Conservation (phyloP, 2,888 invertebrate species). For the Leucophenga montana region DNA sequence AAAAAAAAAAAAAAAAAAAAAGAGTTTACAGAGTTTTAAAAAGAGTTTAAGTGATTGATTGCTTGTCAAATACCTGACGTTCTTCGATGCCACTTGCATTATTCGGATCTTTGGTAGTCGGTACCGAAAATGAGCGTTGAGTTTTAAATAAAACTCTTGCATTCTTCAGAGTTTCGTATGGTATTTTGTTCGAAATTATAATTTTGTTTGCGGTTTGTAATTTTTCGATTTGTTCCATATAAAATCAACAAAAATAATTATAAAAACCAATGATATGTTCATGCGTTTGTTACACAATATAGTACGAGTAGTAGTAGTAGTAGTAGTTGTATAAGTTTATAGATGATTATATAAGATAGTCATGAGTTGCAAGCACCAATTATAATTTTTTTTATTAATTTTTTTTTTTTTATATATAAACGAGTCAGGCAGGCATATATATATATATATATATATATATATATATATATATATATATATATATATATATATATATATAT, state of each 20-base stretch:
- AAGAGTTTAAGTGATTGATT: not conserved
- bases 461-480: slow-evolving; percentile 31
- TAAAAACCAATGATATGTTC: slow-evolving; percentile 48
- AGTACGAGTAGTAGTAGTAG: slow-evolving; percentile 42
- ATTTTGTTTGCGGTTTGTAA: slow-evolving; percentile 36
- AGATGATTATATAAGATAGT: slow-evolving; percentile 37
- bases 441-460: slow-evolving; percentile 28
- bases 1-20: not conserved
- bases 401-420: slow-evolving; percentile 6
- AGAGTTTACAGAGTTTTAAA: not conserved
- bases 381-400: slow-evolving; percentile 36
- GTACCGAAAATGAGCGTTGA: slow-evolving; percentile 93
- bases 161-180: slow-evolving; percentile 69
- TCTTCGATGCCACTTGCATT: slow-evolving; percentile 72
- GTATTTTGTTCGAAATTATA: slow-evolving; percentile 37
- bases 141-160: slow-evolving; percentile 91
- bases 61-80: slow-evolving; percentile 70
- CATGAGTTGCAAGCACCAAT: slow-evolving; percentile 69
- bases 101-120: slow-evolving; percentile 86
- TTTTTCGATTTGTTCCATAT: slow-evolving; percentile 24
- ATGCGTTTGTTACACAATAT: slow-evolving; percentile 44
- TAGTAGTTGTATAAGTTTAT: slow-evolving; percentile 34
- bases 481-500: too few species aligned
- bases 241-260: not conserved
- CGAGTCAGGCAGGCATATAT: slow-evolving; percentile 25